Percentiles rank a stretch among this genome's conserved stretches.
These are phyloP conservation scores for Galerucella pusilla DNA, from an alignment of 2,888 invertebrate species.

Conservation along the genomic window DNA sequence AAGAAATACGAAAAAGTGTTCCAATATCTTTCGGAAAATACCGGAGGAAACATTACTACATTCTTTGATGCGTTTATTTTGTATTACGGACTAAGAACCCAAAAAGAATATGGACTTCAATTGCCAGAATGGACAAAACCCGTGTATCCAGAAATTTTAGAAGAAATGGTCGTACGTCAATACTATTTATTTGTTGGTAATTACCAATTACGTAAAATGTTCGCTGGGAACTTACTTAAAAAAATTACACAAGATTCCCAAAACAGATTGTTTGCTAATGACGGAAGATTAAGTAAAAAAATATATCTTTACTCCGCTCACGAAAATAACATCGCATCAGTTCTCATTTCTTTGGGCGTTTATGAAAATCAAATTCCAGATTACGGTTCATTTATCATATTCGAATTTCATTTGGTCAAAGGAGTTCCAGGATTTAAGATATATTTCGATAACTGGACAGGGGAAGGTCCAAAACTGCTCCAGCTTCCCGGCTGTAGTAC, in stretches of 20 bases:
- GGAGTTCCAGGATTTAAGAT: conserved; percentile 52
- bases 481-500: conserved; percentile 49
- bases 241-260: conserved; percentile 47
- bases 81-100: conserved; percentile 71
- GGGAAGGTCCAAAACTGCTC: conserved; percentile 43
- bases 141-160: conserved; percentile 58
- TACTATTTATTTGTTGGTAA: conserved; percentile 53
- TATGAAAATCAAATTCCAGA: conserved; percentile 61
- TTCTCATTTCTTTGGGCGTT: conserved; percentile 64
- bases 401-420: conserved; percentile 54
- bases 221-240: conserved; percentile 47
- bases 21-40: conserved; percentile 65
- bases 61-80: conserved; percentile 71
- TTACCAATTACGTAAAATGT: conserved; percentile 51
- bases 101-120: conserved; percentile 65
- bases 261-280: conserved; percentile 38
- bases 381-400: conserved; percentile 52
- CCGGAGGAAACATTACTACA: conserved; percentile 67
- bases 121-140: conserved; percentile 63
- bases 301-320: conserved; percentile 65
- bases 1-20: conserved; percentile 65
- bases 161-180: conserved; percentile 53
- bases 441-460: conserved; percentile 50
- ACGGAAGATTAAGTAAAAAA: conserved; percentile 41
- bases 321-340: conserved; percentile 67